Percentiles rank a stretch among this genome's conserved stretches.
These are phyloP conservation scores for Sinocyclocheilus maitianheensis DNA, from an alignment of 2,113 vertebrate species.

Conservation along the genomic window DNA sequence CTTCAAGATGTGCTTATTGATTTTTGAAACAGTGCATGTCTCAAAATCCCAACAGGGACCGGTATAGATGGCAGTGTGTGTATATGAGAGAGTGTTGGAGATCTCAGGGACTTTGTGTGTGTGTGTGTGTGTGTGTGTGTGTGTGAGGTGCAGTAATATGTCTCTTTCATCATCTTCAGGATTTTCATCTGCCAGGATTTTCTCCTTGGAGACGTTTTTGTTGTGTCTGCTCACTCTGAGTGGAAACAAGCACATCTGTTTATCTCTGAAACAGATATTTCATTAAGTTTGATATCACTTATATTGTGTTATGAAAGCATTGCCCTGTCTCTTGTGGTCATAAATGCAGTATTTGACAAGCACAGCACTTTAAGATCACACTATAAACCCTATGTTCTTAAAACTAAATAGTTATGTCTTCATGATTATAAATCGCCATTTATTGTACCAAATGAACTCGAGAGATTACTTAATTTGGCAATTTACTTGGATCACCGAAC, in stretches of 20 bases:
- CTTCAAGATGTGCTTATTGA: slow-evolving; percentile 52
- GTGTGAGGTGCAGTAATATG: slow-evolving; percentile 42
- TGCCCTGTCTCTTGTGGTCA: no score
- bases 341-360: neutral
- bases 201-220: neutral
- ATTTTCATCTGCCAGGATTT: slow-evolving; percentile 1
- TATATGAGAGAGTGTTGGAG: no score
- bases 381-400: neutral
- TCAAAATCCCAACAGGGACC: slow-evolving; percentile 48
- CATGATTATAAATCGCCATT: neutral
- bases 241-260: slow-evolving; percentile 9
- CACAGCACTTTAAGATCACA: neutral
- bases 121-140: neutral
- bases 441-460: neutral
- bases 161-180: slow-evolving; percentile 40
- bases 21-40: slow-evolving; percentile 52
- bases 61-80: slow-evolving; percentile 7
- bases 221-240: neutral
- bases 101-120: neutral
- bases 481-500: no score
- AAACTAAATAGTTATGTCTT: neutral
- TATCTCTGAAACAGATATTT: slow-evolving; percentile 12
- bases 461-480: no score
- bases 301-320: no score
- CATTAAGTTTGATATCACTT: neutral